Evolutionary conservation across 2,797 vertebrate genomes (phyloP), one percentile per base, ranked within the genome.

Genomic region (Takifugu ocellatus): DNA sequence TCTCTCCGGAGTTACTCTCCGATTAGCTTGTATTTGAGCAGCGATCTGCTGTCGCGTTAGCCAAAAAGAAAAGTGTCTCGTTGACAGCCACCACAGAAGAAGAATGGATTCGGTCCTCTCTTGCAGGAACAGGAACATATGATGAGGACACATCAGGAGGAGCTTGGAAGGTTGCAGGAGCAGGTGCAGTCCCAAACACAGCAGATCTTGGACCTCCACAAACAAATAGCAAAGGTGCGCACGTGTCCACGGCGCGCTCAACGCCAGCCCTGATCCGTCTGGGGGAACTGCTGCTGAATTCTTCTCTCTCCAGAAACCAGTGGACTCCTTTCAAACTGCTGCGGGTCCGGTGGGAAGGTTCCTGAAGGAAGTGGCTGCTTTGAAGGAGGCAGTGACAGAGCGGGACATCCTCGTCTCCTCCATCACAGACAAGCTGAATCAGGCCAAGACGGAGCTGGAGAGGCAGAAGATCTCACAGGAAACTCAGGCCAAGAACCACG

Each of bases 311-410:
- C 11, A 39, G 36, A 39, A 39, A 39, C 36, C 36, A 10, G 11
- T 39, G 36, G 36, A 50, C 25, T 49, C 15, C 48, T 15, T 52
- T 98, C 96, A 94, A 95, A 17, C 71, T 96, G 75, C 90, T 93
- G 86, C 92, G 92, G 82, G 63, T 88, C 93, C 25, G 79, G 89
- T 10, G 72, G 91, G 74, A 84, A 76, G 12, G 51, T 92, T 95
- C 63, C 90, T 96, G 73, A 75, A 92, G 61, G 92, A 79, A n/a
- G 82, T 98, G 82, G 93, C 94, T 12, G 96, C 97, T 83, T 81
- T 97, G 89, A 94, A 98, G 69, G 93, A 97, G 88, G 94, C 88
- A 0, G 88, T 95, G 66, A 91, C 84, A 4, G 96, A 98, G 66
- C 95, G 97, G 83, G 96, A 98, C 72, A 64, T 87, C 66, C 92